These are phyloP conservation scores for Kryphioiulus occultus DNA, from an alignment of 2,888 invertebrate species.

Conservation along the genomic window DNA sequence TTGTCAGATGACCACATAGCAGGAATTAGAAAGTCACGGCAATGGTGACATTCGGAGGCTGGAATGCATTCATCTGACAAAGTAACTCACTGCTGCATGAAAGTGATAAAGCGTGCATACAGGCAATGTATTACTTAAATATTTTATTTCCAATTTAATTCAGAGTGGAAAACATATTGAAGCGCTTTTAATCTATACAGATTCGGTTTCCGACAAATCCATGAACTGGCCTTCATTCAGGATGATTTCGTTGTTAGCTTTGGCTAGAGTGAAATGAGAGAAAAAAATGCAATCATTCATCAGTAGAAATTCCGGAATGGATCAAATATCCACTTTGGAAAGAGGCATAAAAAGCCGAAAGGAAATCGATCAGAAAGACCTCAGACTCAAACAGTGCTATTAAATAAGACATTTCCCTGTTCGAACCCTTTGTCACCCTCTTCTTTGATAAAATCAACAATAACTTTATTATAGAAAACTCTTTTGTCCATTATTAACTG, in stretches of 20 bases:
- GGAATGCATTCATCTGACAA: no score
- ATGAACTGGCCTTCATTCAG: slow-evolving; percentile 55
- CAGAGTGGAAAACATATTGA: background rate
- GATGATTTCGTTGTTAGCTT: slow-evolving; percentile 57
- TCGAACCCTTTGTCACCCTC: background rate
- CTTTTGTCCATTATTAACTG: slow-evolving; percentile 10
- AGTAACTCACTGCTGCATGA: no score
- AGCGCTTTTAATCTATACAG: background rate
- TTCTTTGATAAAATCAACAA: slow-evolving; percentile 14
- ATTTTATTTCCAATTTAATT: slow-evolving; percentile 12
- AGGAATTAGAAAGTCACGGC: background rate
- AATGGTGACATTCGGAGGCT: background rate
- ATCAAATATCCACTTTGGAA: slow-evolving; percentile 35
- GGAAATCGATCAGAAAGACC: slow-evolving; percentile 28
- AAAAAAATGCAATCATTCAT: slow-evolving; percentile 14
- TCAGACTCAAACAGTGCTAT: background rate
- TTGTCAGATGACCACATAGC: background rate
- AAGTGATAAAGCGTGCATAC: background rate
- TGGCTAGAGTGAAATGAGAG: slow-evolving; percentile 53
- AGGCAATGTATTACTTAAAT: background rate
- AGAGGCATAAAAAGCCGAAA: slow-evolving; percentile 1
- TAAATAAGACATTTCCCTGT: background rate
- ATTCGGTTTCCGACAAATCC: slow-evolving; percentile 53
- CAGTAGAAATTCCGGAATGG: background rate
- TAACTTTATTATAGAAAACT: background rate